Conservation (phyloP, 2,888 invertebrate genomes). For the Morpho helenor region DNA sequence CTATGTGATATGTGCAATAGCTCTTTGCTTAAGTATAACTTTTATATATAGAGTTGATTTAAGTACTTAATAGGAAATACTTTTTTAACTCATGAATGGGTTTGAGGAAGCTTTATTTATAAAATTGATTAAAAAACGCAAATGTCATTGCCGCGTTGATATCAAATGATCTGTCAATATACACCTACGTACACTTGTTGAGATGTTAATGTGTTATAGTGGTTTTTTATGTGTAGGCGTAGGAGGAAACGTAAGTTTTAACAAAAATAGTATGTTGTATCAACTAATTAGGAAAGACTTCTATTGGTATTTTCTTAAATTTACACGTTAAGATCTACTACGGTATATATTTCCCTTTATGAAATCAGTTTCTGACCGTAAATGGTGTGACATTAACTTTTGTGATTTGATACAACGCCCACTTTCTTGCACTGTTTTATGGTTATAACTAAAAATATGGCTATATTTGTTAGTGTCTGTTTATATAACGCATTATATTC, state of each 20-base stretch:
- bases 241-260: background rate
- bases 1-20: too few species aligned
- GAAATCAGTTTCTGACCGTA: slow-evolving; percentile 5
- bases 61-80: too few species aligned
- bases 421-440: slow-evolving; percentile 3
- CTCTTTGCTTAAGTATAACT: too few species aligned
- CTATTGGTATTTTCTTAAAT: slow-evolving; percentile 5
- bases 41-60: too few species aligned
- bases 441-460: background rate
- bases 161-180: background rate
- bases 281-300: slow-evolving; percentile 10
- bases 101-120: background rate
- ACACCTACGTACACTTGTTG: background rate
- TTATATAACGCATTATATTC: background rate
- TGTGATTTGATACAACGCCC: slow-evolving; percentile 5
- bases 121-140: background rate
- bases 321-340: slow-evolving; percentile 9
- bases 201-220: background rate
- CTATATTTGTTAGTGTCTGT: too few species aligned
- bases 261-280: slow-evolving; percentile 3
- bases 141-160: background rate
- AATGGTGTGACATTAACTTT: background rate
- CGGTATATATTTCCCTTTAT: slow-evolving; percentile 1
- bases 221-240: background rate
- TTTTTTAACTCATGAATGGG: too few species aligned